These are phyloP conservation scores for Saguinus imperator DNA, from an alignment of 2,113 vertebrate genomes.

Conservation along the genomic window DNA sequence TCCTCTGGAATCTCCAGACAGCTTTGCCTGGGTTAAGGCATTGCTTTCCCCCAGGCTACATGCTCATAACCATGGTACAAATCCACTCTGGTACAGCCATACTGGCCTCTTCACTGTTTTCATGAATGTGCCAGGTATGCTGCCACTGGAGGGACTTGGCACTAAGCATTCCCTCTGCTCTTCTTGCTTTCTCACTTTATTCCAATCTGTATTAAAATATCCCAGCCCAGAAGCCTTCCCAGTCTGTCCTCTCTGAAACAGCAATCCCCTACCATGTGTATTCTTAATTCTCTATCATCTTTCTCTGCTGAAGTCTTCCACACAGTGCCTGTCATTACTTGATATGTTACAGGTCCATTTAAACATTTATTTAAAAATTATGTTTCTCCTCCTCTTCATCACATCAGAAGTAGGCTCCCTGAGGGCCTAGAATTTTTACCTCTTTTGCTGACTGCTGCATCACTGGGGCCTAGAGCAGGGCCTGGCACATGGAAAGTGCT, in stretches of 20 bases:
- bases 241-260: background rate
- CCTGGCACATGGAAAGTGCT: background rate
- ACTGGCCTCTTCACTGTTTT: background rate
- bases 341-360: background rate
- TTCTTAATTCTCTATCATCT: background rate
- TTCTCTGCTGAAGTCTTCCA: background rate
- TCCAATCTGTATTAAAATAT: background rate
- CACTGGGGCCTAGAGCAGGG: accelerated
- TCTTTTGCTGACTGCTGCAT: background rate
- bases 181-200: background rate
- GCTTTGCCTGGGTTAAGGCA: background rate
- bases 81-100: background rate
- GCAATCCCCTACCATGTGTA: no score
- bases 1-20: background rate
- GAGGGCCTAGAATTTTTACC: background rate
- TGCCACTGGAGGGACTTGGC: background rate
- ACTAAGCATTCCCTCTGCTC: background rate
- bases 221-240: background rate
- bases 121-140: accelerated
- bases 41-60: background rate
- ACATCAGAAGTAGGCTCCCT: background rate
- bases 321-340: background rate
- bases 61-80: accelerated
- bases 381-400: background rate
- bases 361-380: background rate